Base-by-base conservation (phyloP, 2,797 vertebrate species). In the Enteromius mattozi region DNA sequence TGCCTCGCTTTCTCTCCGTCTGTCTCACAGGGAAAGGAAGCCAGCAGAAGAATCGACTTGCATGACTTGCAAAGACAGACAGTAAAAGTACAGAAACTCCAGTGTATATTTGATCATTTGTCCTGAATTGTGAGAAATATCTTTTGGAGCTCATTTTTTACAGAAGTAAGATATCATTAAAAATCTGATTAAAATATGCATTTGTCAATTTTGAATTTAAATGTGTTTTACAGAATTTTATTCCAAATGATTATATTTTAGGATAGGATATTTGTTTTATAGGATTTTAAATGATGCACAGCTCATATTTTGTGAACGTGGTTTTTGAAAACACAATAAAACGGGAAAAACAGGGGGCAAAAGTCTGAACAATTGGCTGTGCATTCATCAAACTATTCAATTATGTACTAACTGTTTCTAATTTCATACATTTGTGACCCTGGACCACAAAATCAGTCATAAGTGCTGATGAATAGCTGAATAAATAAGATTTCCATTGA, bases 51-150 rank as follows among this genome's bases (percentile, higher is more conserved):
- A 61, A 47, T 37, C 65, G 61, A 65, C 81, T 83, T 71, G 49
- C 87, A 85, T 88, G 90, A 87, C 88, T 86, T 86, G 56, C 47
- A 21, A 33, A 74, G 49, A 49, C 75, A 85, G 78, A 76, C 40
- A 68, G 54, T 40, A 27, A 59, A 35, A 74, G 56, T 35, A 66
- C 27, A 78, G 27, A 76, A 16, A 4, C 40, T 45, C 13, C 13
- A 40, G 51, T 40, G 21, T 33, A 3, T 49, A 17, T 47, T 74
- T 51, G 27, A 74, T 21, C 16, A 19, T 74, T 33, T 51, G 10
- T 74, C 45, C 17, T 74, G 17, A 51, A 74, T 51, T 2, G 21
- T 13, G 7, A 42, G 30, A 24, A 27, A 30, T 30, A 51, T 51
- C 37, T 3, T 49, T 33, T 49, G 27, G 59, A 49, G 59, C 42